Percentiles rank a stretch among this genome's conserved stretches.
Evolutionary conservation across 2,113 vertebrate genomes (phyloP).

Genomic region (Ceyx melanurus): DNA sequence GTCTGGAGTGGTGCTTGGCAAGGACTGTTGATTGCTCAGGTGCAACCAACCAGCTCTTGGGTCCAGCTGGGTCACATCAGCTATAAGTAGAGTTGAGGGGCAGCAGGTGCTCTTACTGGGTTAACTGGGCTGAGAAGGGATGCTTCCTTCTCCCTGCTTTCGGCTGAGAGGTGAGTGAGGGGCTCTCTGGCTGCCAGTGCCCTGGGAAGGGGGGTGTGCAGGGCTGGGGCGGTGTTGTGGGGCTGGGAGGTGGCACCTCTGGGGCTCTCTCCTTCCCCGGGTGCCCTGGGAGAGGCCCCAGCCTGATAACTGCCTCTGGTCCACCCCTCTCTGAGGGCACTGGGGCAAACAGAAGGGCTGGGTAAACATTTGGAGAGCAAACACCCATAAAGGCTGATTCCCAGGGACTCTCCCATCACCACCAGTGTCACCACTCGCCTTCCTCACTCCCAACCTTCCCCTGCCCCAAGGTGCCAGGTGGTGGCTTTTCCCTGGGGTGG

Average conservation of each 20-base stretch:
- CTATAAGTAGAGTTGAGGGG: neutral
- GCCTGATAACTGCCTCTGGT: neutral
- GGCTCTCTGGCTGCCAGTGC: neutral
- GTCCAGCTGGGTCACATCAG: neutral
- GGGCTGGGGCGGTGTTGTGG: neutral
- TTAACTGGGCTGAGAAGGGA: neutral
- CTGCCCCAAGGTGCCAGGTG: rapidly evolving
- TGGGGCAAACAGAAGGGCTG: conserved; percentile 1
- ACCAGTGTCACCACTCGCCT: rapidly evolving
- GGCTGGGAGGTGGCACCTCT: neutral
- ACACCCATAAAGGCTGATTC: conserved; percentile 35
- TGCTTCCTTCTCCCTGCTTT: neutral
- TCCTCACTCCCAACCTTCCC: rapidly evolving
- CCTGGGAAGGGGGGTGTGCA: neutral
- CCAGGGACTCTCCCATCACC: neutral
- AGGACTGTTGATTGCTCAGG: neutral
- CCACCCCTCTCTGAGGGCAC: neutral
- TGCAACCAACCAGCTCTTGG: neutral
- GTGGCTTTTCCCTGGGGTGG: neutral
- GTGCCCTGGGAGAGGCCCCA: neutral
- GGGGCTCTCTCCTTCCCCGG: rapidly evolving
- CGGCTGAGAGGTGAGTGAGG: neutral
- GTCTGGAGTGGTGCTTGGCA: neutral
- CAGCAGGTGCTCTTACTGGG: neutral
- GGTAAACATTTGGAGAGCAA: conserved; percentile 55